Conservation (phyloP, 23 tunicate species). For the Ciona savignyi region DNA sequence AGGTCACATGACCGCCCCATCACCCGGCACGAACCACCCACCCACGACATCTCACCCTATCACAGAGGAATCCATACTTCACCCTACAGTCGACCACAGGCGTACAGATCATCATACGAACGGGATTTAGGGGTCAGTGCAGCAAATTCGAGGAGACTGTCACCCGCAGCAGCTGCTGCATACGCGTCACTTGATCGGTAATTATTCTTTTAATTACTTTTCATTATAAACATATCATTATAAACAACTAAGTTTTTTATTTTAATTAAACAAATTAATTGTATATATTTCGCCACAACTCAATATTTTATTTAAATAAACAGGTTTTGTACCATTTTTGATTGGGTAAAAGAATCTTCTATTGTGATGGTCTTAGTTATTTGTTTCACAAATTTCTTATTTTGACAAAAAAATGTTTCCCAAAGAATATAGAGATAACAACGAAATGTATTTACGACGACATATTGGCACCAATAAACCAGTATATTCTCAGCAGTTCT, state of each 20-base stretch:
- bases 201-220: background rate
- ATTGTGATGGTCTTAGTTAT: too few relatives aligned
- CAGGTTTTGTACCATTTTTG: background rate
- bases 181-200: conserved; percentile 37
- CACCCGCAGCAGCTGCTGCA: conserved; percentile 21
- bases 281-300: too few relatives aligned
- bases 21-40: conserved; percentile 22
- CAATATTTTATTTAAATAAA: background rate
- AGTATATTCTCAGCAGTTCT: conserved; percentile 15
- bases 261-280: too few relatives aligned
- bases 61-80: conserved; percentile 5
- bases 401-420: too few relatives aligned
- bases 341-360: too few relatives aligned
- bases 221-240: too few relatives aligned
- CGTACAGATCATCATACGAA: background rate
- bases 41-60: conserved; percentile 37
- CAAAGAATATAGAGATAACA: too few relatives aligned
- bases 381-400: too few relatives aligned
- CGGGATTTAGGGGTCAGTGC: background rate
- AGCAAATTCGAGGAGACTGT: conserved; percentile 1
- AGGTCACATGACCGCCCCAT: background rate
- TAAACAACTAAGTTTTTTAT: too few relatives aligned
- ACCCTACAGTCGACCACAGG: background rate
- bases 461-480: too few relatives aligned
- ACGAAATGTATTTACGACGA: too few relatives aligned